Evolutionary conservation across 2,113 vertebrate genomes (phyloP), one percentile per base, ranked within the genome.

Genomic region (Aspiorhynchus laticeps): DNA sequence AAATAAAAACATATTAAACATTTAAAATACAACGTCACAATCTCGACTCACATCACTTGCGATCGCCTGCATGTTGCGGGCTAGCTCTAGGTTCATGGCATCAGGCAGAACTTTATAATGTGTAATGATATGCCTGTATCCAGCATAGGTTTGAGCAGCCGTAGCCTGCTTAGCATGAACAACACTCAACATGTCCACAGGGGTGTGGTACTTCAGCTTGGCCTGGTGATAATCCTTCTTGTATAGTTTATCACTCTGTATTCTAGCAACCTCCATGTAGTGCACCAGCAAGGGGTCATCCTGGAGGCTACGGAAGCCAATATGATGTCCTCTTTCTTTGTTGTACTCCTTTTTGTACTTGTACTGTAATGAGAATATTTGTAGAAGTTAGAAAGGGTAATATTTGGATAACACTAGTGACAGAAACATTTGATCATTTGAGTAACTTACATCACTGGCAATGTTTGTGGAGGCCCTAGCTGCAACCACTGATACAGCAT

Each of bases 231-330:
- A 99, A 91, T 97, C 96, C 88, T 97, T 97, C 93, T 94, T 98
- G 88, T 99, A 99, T 90, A 97, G 96, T 63, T 92, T 96, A 0
- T 97, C 96, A 0, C 97, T 98, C 91, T 99, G 98, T 77, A 96
- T 17, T 87, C 95, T 97, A 0, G 97, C 98, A 87, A 98, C 93
- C 0, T 96, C 69, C 97, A 98, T 97, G 86, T 96, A 99, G 91
- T 98, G 97, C 48, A 98, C 97, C 87, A 99, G 95, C 89, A 98
- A 95, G n/a, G 98, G 97, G 80, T 98, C 98, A 0, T 98, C 98
- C 91, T 96, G 93, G 31, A 98, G 86, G 88, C 95, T 98, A 91
- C 95, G 96, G 93, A 96, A 96, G 61, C 98, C 98, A 74, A 99
- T 92, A 0, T 97, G 97, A 59, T 97, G 95, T 0, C 98, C 98